Percentiles rank a stretch among this genome's conserved stretches.
These are phyloP conservation scores for Accipiter cooperii DNA, from an alignment of 2,113 vertebrate species.

Conservation along the genomic window DNA sequence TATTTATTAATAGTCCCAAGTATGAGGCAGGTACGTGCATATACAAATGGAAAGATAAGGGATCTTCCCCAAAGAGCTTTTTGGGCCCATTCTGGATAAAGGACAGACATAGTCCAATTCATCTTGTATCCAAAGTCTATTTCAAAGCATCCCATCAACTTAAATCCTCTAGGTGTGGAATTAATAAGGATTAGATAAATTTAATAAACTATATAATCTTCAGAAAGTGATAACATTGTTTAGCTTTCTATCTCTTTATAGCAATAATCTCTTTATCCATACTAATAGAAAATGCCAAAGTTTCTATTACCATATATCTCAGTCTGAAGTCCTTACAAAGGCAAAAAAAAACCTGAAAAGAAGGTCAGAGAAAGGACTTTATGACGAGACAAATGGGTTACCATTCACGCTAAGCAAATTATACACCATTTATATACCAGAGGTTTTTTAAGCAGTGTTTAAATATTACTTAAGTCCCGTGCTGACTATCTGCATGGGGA, in stretches of 20 bases:
- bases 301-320: neutral
- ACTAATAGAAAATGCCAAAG: constrained; percentile 14
- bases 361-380: neutral
- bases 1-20: neutral
- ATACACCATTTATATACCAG: neutral
- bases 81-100: neutral
- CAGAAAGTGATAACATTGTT: constrained; percentile 48
- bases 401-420: neutral
- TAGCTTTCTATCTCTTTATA: constrained; percentile 1
- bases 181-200: constrained; percentile 59
- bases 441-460: neutral
- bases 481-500: neutral
- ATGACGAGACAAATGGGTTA: neutral
- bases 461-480: neutral
- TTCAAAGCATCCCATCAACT: constrained; percentile 14
- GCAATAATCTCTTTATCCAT: constrained; percentile 24
- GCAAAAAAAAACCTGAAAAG: neutral
- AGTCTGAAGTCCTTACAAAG: neutral
- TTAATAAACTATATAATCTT: constrained; percentile 53
- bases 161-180: constrained; percentile 45
- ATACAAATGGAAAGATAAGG: neutral
- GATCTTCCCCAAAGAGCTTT: neutral
- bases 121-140: neutral
- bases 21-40: rapidly evolving
- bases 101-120: neutral